Evolutionary conservation across 1,140 invertebrate species (phyloP), one percentile per base, ranked within the genome.

Genomic region (Bombus pascuorum): DNA sequence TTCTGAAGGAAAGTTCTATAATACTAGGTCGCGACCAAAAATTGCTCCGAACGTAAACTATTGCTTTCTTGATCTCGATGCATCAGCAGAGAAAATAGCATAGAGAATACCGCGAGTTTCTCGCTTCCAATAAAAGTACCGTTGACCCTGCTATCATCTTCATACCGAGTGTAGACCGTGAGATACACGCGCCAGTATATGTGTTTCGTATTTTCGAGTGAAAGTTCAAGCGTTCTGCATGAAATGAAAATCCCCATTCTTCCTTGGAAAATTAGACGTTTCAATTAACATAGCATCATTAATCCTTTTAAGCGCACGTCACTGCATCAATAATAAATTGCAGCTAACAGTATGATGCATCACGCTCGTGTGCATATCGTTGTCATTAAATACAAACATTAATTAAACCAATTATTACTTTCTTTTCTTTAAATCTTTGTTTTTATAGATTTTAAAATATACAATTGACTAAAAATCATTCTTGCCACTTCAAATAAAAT

Each of bases 51-150:
- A 4, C 25, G 37, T 81, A 57, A 9, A 39, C 47, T 53, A 53
- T 81, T 72, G 68, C 12, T 37, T 39, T 44, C 13, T 42, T 22
- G 32, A 22, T 59, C 47, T 4, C 65, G 5, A 28, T 32, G 44
- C 47, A 53, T 53, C 47, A 53, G 47, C 34, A 34, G 73, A 68
- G 73, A 77, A 83, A 83, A 68, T n/a, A 22, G 12, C 59, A 34
- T 25, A 9, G 59, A 9, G 59, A 53, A 70, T 37, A 32, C 32
- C 73, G 62, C 81, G 81, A 83, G 74, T 83, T 83, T 83, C 82
- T 57, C 65, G 28, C 44, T 59, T 53, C 73, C 82, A 53, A 78
- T 83, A 77, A 72, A 44, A 59, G 37, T 83, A 83, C 65, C 73
- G 47, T 68, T 83, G 65, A 78, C 37, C 73, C 73, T 32, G 34